Evolutionary conservation across 2,113 vertebrate species (phyloP).

Genomic region (Synchiropus splendidus): DNA sequence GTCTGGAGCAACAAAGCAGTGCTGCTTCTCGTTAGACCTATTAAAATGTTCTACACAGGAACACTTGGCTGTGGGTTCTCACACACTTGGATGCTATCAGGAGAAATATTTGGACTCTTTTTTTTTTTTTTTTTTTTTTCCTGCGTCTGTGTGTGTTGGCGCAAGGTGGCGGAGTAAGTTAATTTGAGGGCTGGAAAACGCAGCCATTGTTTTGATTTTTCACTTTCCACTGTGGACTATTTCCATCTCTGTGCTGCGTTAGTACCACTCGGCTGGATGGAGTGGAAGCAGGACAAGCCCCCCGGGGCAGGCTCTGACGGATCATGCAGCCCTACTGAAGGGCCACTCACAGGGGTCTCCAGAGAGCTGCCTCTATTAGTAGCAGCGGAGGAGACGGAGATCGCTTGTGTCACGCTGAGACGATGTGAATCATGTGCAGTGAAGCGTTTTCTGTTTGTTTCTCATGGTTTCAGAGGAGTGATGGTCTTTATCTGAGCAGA

Average conservation of each 20-base stretch:
- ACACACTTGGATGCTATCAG: constrained; percentile 2
- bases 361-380: constrained; percentile 38
- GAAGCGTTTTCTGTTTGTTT: constrained; percentile 1
- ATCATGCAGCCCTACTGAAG: constrained; percentile 30
- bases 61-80: no score
- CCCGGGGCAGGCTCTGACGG: constrained; percentile 37
- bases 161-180: constrained; percentile 1
- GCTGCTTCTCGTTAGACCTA: constrained; percentile 18
- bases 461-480: not conserved
- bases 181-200: constrained; percentile 1
- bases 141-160: not conserved
- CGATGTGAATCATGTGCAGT: constrained; percentile 2
- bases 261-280: constrained; percentile 19
- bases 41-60: no score
- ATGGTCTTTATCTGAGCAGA: not conserved
- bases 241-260: no score
- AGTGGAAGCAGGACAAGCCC: constrained; percentile 51
- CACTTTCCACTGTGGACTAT: constrained; percentile 12
- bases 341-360: constrained; percentile 21
- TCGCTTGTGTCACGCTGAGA: constrained; percentile 5
- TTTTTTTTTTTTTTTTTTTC: no score
- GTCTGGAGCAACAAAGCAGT: constrained; percentile 12
- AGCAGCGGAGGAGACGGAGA: constrained; percentile 19
- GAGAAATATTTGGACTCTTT: not conserved
- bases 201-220: constrained; percentile 9